Percentiles rank a stretch among this genome's conserved stretches.
Conservation (phyloP, 2,113 vertebrate species). For the Osmerus mordax region DNA sequence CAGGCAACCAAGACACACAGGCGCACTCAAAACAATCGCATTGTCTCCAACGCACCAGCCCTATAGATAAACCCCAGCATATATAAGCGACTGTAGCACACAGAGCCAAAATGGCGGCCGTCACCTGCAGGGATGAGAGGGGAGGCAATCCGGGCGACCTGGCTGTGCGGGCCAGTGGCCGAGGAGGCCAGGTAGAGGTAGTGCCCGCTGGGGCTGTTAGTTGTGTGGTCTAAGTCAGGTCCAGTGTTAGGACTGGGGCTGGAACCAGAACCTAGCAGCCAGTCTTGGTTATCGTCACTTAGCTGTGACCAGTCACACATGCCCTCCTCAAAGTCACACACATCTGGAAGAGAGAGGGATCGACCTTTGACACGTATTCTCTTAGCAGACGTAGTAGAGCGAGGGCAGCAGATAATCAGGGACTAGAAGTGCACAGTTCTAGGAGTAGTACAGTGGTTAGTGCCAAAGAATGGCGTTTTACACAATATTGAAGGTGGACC, state of each 20-base stretch:
- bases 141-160: constrained; percentile 63
- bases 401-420: too few relatives aligned
- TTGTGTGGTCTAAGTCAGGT: constrained; percentile 70
- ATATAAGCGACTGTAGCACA: background rate
- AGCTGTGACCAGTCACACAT: constrained; percentile 67
- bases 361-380: too few relatives aligned
- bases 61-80: background rate
- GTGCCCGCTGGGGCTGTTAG: constrained; percentile 58
- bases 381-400: too few relatives aligned
- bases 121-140: constrained; percentile 62
- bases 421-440: too few relatives aligned
- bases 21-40: constrained; percentile 15
- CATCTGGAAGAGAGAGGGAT: constrained; percentile 34
- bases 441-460: too few relatives aligned
- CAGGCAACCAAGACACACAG: constrained; percentile 19
- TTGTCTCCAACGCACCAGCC: background rate
- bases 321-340: constrained; percentile 72
- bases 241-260: constrained; percentile 48
- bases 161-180: constrained; percentile 25
- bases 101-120: constrained; percentile 31
- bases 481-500: too few relatives aligned
- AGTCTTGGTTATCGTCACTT: constrained; percentile 51
- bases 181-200: constrained; percentile 63
- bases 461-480: too few relatives aligned
- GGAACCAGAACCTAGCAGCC: constrained; percentile 59